Conservation (phyloP, 2,113 vertebrate species). For the Gila orcuttii region DNA sequence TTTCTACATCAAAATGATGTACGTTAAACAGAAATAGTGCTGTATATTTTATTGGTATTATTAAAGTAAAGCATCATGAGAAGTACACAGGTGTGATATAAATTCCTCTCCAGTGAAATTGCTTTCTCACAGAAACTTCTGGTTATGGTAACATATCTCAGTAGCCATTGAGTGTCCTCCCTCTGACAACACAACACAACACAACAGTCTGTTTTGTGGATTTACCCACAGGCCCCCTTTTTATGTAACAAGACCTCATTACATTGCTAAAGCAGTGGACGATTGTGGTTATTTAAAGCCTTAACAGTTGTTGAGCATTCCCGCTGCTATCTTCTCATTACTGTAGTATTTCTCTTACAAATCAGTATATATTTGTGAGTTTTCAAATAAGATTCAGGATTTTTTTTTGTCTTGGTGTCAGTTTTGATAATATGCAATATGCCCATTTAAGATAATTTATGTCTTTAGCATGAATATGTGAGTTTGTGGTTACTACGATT, state of each 20-base stretch:
- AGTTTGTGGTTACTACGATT: no score
- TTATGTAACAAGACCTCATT: conserved; percentile 57
- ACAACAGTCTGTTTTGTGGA: conserved; percentile 54
- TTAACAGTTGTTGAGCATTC: conserved; percentile 55
- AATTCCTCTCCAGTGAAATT: background rate
- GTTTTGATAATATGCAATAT: background rate
- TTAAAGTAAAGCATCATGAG: background rate
- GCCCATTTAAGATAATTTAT: no score
- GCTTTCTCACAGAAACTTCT: conserved; percentile 12
- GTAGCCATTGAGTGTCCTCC: background rate
- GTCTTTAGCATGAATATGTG: no score
- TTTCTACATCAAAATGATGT: background rate
- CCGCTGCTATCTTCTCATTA: background rate
- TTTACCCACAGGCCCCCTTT: conserved; percentile 36
- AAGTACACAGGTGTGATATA: background rate
- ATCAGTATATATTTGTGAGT: background rate
- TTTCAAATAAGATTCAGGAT: conserved; percentile 47
- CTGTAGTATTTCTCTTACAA: background rate
- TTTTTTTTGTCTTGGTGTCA: background rate
- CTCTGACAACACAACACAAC: conserved; percentile 46
- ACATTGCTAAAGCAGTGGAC: conserved; percentile 45
- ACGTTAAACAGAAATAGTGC: background rate
- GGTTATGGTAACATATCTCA: background rate
- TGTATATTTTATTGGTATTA: background rate
- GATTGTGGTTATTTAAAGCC: conserved; percentile 58